phyloP scores from a whole-genome alignment of 2,113 vertebrate genomes.

The Takifugu bimaculatus region DNA sequence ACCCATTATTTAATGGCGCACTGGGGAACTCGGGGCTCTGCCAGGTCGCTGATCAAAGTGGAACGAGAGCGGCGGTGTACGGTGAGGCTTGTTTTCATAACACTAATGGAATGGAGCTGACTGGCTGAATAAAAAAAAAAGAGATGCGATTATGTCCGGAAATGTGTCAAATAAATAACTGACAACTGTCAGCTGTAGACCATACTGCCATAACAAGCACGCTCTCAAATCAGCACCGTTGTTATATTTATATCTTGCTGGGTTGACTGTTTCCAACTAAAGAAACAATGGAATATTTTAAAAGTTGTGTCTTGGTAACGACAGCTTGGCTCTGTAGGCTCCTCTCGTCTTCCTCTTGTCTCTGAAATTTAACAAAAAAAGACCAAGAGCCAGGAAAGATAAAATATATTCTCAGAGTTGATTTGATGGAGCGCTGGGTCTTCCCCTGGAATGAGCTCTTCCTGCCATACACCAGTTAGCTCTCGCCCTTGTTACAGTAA shows the following conservation, averaged over 20 bases:
- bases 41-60: constrained; percentile 52
- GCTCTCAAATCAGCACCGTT: not conserved
- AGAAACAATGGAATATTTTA: too few relatives aligned
- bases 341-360: too few relatives aligned
- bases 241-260: not conserved
- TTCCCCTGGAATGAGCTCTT: too few relatives aligned
- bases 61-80: constrained; percentile 57
- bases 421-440: too few relatives aligned
- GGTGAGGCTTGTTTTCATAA: constrained; percentile 58
- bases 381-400: too few relatives aligned
- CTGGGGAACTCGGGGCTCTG: constrained; percentile 38
- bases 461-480: too few relatives aligned
- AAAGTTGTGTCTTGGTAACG: too few relatives aligned
- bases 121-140: constrained; percentile 35
- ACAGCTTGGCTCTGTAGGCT: too few relatives aligned
- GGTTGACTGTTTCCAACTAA: not conserved
- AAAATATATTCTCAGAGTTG: too few relatives aligned
- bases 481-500: too few relatives aligned
- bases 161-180: constrained; percentile 27
- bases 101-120: constrained; percentile 65
- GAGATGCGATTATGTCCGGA: constrained; percentile 57
- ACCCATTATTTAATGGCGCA: constrained; percentile 56
- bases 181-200: constrained; percentile 13
- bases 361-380: too few relatives aligned
- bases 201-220: not conserved